Base-by-base conservation (phyloP, 92 coral and sea anemone genomes). In the Paramuricea clavata region DNA sequence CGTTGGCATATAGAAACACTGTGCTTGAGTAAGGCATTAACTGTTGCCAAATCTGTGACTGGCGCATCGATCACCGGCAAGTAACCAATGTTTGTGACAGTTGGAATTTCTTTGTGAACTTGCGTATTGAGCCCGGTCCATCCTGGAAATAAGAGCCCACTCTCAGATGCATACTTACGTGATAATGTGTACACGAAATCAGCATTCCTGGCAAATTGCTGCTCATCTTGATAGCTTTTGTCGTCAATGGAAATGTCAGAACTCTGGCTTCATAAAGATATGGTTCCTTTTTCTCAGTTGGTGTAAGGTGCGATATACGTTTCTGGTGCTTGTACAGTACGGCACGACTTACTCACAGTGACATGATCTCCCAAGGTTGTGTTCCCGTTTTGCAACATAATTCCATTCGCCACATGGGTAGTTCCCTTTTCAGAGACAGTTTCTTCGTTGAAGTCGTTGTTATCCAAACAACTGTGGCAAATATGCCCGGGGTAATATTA, bases 391-490 rank as follows among this genome's bases (percentile, higher is more conserved):
- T 93, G 95, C 59, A 90, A 67, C 30, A 90, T 78, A 28, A 93
- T 93, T 12, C 91, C 95, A 87, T 89, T 92, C 22, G 88, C 87
- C 72, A 90, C 84, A 81, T 92, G 93, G 25, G 95, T 92, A n/a
- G 95, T 92, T 7, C 85, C 95, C 74, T 89, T 83, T 12, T 93
- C 92, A 42, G 93, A 90, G 65, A 93, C 59, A 34, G 92, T 93
- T 86, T 93, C 95, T 73, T 93, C 93, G 10, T 75, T 85, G 15
- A 93, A 82, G 54, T 90, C 93, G 41, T 90, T 93, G 90, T 87
- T 93, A 71, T 93, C 95, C 90, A 93, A 39, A 93, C 89, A 62
- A 90, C 83, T 12, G 91, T 77, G 19, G 86, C 93, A 49, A 93
- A 86, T 80, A 87, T 83, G 6, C 67, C 76, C 21, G 78, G 83